Conservation (phyloP, 2,113 vertebrate species). For the Siphamia tubifer region DNA sequence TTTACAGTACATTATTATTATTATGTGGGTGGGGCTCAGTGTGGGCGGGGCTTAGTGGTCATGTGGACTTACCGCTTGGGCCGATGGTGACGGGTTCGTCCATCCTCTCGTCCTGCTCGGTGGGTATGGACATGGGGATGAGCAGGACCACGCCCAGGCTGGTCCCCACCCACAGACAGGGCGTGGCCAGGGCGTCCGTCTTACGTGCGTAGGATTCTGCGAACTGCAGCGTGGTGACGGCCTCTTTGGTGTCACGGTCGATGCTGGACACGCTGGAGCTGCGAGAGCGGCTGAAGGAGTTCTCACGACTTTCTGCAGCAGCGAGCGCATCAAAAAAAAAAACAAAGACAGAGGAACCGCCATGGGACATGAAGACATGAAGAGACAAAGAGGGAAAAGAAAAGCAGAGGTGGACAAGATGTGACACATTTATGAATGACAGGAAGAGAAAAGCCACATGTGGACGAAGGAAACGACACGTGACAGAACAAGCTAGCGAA, state of each 20-base stretch:
- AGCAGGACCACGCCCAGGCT: slow-evolving; percentile 91
- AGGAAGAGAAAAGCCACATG: not conserved
- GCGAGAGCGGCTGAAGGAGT: slow-evolving; percentile 94
- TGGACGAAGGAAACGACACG: not conserved
- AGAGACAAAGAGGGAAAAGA: not conserved
- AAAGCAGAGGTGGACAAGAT: not conserved
- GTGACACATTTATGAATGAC: no score
- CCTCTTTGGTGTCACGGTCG: slow-evolving; percentile 94
- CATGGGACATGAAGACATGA: not conserved
- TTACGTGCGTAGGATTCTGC: slow-evolving; percentile 92
- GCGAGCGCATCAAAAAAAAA: slow-evolving; percentile 1
- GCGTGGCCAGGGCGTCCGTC: slow-evolving; percentile 83
- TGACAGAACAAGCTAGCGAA: slow-evolving; percentile 3
- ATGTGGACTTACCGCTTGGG: slow-evolving; percentile 89
- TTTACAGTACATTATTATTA: no score
- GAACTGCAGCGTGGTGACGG: slow-evolving; percentile 92
- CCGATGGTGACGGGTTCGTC: slow-evolving; percentile 87
- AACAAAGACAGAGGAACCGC: not conserved
- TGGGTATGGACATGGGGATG: slow-evolving; percentile 89
- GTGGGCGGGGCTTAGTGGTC: no score
- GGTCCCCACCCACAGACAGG: slow-evolving; percentile 96
- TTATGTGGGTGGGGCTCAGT: no score
- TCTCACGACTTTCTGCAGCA: slow-evolving; percentile 90
- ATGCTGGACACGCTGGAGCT: slow-evolving; percentile 98
- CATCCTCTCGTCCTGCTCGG: slow-evolving; percentile 87